Base-by-base conservation (phyloP, 1,140 invertebrate genomes). In the Brachionus sp. region DNA sequence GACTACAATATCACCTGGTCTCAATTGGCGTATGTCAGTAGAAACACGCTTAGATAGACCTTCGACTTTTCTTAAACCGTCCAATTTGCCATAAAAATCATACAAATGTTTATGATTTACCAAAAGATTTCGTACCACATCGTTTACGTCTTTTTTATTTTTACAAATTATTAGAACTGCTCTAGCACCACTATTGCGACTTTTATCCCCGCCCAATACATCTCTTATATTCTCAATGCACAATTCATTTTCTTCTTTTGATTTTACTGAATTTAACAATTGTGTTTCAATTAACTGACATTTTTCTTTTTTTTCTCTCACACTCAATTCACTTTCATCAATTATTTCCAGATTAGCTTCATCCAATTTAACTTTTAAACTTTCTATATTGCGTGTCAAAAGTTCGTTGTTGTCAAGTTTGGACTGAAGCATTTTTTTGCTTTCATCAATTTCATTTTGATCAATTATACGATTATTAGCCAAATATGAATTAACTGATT, bases 1-100 rank as follows among this genome's bases (percentile, higher is more conserved):
- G 9, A 77, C 25, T 2, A 77, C 35, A 25, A 77, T 77, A 37
- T 77, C 73, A 29, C 73, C 73, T 50, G 42, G 10, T 77, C 46
- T 29, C 12, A 77, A 50, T 50, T 50, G 29, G 6, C 7, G 13
- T 73, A 42, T 73, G n/a, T 42, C 66, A 70, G 16, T 39, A 42
- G 6, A 0, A 44, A 9, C 25, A 33, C 33, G 25, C 62, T 66
- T 66, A 19, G 50, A 53, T 1, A 53, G 50, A 0, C 50, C 50
- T 53, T 53, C 33, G 25, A 66, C 62, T 66, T 66, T 66, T 66
- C 62, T 66, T n/a, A 35, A 66, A 12, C 25, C 62, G 62, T 39
- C 37, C 66, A 37, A 39, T 70, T 39, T 35, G 12, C 33, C 37
- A 70, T 42, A 39, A 19, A 70, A 66, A 66, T 66, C 33, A 33